Conservation (phyloP, 2,113 vertebrate species). For the Catagonus wagneri region DNA sequence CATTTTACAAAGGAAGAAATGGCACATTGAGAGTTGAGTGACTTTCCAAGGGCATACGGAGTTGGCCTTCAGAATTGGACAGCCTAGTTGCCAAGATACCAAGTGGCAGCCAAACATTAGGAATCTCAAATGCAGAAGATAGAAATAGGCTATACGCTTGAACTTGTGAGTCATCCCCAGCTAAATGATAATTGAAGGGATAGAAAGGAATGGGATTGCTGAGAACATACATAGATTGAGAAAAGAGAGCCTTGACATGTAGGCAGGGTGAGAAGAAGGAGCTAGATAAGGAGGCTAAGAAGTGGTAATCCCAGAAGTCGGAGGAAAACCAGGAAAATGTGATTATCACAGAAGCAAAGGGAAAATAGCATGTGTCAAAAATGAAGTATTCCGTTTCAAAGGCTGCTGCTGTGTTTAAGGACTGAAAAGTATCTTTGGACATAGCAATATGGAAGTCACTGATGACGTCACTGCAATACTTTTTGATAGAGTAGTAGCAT, state of each 20-base stretch:
- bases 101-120: neutral
- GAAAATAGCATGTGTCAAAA: neutral
- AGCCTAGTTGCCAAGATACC: neutral
- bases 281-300: neutral
- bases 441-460: neutral
- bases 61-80: neutral
- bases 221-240: neutral
- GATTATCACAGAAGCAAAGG: conserved; percentile 21
- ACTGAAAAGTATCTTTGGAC: neutral
- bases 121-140: neutral
- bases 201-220: neutral
- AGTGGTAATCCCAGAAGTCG: neutral
- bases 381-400: neutral
- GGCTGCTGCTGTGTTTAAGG: neutral
- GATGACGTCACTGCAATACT: neutral
- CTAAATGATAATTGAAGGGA: neutral
- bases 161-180: neutral
- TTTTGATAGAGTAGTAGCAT: neutral
- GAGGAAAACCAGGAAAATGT: neutral
- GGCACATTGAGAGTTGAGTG: neutral
- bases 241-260: neutral
- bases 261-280: neutral
- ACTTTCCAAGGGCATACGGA: neutral
- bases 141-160: neutral
- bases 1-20: neutral